Base-by-base conservation (phyloP, 2,888 invertebrate genomes). In the Drosophila planitibia region DNA sequence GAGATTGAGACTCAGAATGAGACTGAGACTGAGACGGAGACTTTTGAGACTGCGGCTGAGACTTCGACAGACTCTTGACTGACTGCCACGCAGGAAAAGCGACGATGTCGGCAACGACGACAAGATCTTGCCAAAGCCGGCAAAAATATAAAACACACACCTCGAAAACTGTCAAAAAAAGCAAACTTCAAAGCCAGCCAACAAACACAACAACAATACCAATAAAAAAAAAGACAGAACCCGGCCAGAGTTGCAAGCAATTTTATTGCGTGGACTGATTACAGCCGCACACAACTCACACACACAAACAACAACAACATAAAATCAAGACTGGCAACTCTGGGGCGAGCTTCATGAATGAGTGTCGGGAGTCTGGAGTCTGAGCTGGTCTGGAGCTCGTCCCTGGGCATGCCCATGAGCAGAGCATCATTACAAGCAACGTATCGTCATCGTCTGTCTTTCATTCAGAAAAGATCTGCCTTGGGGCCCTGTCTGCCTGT, bases 231-330 rank as follows among this genome's bases (percentile, higher is more conserved):
- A 80, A 77, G 70, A 77, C 68, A 79, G 76, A 82, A 67, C 71
- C 78, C 67, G 74, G 70, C 79, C 74, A 76, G 76, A 74, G 76
- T 87, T 85, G 83, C 82, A 81, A 90, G 86, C 83, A 83, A 79
- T 87, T 91, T 90, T 89, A 90, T 91, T 90, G 90, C 91, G 90
- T 91, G 90, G 91, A 91, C 90, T 89, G 90, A 91, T 90, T 90
- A 91, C 89, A 89, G 79, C 72, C 83, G 76, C 70, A 76, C 69
- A 77, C 59, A 76, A 73, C 59, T 73, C 64, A 65, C 72, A 79
- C 61, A 70, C 64, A 75, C 55, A 76, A 54, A 72, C 63, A 47
- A 70, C 53, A 28, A 53, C 32, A 10, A 67, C 39, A 44, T 41
- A 47, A 66, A 33, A 47, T 47, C 72, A 44, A 53, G n/a, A 37